A percentile compares a stretch with the other conserved stretches of the same genome.
Evolutionary conservation across 1,140 invertebrate genomes (phyloP).

Genomic region (Cepaea nemoralis): DNA sequence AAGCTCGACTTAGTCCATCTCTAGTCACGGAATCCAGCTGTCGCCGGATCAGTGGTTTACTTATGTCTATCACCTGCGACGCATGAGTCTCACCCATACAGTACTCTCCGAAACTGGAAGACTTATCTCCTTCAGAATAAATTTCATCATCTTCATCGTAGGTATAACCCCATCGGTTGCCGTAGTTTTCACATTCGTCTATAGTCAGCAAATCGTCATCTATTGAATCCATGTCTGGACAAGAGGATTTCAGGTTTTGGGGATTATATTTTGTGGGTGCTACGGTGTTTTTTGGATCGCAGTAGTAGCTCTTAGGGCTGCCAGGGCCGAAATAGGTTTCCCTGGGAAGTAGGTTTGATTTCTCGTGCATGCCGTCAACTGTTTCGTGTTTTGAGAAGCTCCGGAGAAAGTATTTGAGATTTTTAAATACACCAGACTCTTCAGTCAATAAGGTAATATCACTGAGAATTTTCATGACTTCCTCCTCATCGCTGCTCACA

Average conservation of each 20-base stretch:
- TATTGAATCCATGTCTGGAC: background rate
- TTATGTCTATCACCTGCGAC: constrained; percentile 36
- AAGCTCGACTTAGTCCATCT: constrained; percentile 31
- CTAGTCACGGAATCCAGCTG: constrained; percentile 24
- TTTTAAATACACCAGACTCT: constrained; percentile 37
- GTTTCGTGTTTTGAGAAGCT: constrained; percentile 32
- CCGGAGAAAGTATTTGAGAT: constrained; percentile 36
- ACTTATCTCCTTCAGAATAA: constrained; percentile 20
- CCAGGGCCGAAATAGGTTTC: constrained; percentile 41
- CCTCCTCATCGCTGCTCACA: constrained; percentile 15
- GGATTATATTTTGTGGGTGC: constrained; percentile 1
- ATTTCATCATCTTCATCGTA: constrained; percentile 39
- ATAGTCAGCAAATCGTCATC: constrained; percentile 12
- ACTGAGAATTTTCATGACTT: constrained; percentile 32
- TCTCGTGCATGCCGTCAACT: background rate
- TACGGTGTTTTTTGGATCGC: background rate
- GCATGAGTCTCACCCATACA: constrained; percentile 35
- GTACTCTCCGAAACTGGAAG: constrained; percentile 40
- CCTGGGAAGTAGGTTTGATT: constrained; percentile 28
- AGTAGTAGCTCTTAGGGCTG: constrained; percentile 31
- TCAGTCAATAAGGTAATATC: constrained; percentile 34
- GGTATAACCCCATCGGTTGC: constrained; percentile 34
- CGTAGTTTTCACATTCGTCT: constrained; percentile 23
- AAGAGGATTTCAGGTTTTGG: background rate
- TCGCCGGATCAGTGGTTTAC: constrained; percentile 15